phyloP scores from a whole-genome alignment of 2,888 invertebrate genomes.

The Philereme transversata region DNA sequence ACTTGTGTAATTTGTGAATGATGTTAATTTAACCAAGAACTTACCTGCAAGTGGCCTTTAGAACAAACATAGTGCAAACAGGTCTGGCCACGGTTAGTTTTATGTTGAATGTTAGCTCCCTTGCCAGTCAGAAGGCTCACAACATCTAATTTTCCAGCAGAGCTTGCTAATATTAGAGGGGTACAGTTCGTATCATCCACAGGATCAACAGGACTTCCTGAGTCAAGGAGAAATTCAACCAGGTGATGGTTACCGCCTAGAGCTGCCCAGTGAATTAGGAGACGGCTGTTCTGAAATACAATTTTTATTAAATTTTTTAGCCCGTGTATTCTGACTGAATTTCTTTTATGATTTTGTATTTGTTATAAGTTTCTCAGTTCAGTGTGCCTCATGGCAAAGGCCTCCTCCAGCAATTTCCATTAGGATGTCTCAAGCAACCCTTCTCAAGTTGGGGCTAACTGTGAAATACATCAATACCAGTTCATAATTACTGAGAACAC shows the following conservation, averaged over 20 bases:
- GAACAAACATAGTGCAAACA: slow-evolving; percentile 94
- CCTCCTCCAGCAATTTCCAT: too few relatives aligned
- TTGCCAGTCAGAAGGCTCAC: slow-evolving; percentile 86
- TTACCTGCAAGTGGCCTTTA: slow-evolving; percentile 89
- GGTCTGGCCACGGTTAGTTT: slow-evolving; percentile 89
- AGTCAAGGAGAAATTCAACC: slow-evolving; percentile 87
- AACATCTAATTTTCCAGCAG: slow-evolving; percentile 89
- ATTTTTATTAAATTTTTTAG: too few relatives aligned
- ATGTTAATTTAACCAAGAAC: not conserved
- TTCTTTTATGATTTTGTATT: too few relatives aligned
- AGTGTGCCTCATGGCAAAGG: too few relatives aligned
- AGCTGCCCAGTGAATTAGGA: slow-evolving; percentile 91
- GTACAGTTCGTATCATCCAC: slow-evolving; percentile 90
- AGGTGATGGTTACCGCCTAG: slow-evolving; percentile 90
- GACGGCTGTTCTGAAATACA: slow-evolving; percentile 86
- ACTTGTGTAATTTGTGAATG: too few relatives aligned
- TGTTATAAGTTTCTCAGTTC: too few relatives aligned
- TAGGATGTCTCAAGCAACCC: too few relatives aligned
- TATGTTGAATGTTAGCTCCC: slow-evolving; percentile 89
- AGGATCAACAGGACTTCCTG: slow-evolving; percentile 87
- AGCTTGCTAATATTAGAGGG: slow-evolving; percentile 91
- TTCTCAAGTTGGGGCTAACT: too few relatives aligned
- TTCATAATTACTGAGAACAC: not conserved
- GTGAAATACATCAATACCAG: not conserved
- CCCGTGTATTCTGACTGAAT: too few relatives aligned